Percentiles rank a stretch among this genome's conserved stretches.
phyloP scores from a whole-genome alignment of 2,888 invertebrate species.

The Nephrocerus scutellatus region DNA sequence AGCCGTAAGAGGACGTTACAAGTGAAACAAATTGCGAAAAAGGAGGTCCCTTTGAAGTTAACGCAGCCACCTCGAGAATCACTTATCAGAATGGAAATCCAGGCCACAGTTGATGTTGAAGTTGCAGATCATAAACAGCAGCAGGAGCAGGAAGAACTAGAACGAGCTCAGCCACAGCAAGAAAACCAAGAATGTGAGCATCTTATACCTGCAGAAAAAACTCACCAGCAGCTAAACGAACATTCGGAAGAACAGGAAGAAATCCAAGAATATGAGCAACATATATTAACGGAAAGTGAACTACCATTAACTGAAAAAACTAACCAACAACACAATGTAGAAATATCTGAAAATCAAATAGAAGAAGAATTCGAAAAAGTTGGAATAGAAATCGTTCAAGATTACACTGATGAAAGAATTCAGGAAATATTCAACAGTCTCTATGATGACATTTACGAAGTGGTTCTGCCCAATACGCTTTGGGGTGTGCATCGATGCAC shows the following conservation, averaged over 20 bases:
- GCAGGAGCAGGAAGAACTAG: too few relatives aligned
- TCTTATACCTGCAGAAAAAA: neutral
- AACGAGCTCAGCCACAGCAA: too few relatives aligned
- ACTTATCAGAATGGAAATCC: too few relatives aligned
- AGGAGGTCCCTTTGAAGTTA: too few relatives aligned
- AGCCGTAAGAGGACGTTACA: neutral
- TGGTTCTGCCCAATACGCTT: constrained; percentile 27
- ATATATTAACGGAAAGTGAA: neutral
- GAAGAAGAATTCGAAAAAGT: neutral
- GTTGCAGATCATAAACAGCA: too few relatives aligned
- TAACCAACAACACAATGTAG: constrained; percentile 5
- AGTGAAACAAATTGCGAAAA: neutral
- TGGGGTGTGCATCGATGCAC: constrained; percentile 34
- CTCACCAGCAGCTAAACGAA: constrained; percentile 7
- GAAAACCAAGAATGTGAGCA: neutral
- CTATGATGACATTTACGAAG: constrained; percentile 28
- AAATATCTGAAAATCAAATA: constrained; percentile 7
- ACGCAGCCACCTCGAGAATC: too few relatives aligned
- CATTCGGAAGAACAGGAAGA: constrained; percentile 13
- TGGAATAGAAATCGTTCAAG: neutral
- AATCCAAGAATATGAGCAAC: constrained; percentile 3
- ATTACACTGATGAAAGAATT: constrained; percentile 1
- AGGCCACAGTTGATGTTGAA: too few relatives aligned
- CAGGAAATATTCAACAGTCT: constrained; percentile 24
- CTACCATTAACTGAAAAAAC: neutral